These are phyloP conservation scores for Brenthis daphne DNA, from an alignment of 2,888 invertebrate species.

Conservation along the genomic window DNA sequence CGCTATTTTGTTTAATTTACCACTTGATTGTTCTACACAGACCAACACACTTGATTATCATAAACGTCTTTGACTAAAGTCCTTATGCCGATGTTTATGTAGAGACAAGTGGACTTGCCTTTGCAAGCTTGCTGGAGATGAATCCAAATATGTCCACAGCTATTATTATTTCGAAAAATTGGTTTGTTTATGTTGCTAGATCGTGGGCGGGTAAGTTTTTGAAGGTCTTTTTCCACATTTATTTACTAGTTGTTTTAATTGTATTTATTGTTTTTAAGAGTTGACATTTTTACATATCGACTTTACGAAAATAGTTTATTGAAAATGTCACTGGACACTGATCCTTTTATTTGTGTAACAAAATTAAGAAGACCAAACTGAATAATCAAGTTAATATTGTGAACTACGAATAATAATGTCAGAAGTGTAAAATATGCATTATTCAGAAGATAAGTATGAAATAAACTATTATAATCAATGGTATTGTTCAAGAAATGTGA, in stretches of 20 bases:
- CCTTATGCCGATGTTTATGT: neutral
- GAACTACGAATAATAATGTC: neutral
- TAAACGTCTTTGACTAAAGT: too few species aligned
- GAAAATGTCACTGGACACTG: slow-evolving; percentile 8
- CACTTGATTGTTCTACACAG: slow-evolving; percentile 19
- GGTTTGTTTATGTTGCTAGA: slow-evolving; percentile 19
- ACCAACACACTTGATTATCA: neutral
- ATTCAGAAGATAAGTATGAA: neutral
- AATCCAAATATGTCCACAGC: slow-evolving; percentile 32
- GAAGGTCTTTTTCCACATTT: slow-evolving; percentile 25
- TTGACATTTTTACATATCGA: slow-evolving; percentile 9
- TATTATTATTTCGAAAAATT: slow-evolving; percentile 30
- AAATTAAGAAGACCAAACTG: neutral
- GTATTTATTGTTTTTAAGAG: slow-evolving; percentile 17
- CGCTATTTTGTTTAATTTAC: slow-evolving; percentile 29
- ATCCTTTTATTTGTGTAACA: slow-evolving; percentile 2
- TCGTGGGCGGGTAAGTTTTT: slow-evolving; percentile 33
- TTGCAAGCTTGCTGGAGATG: slow-evolving; percentile 27
- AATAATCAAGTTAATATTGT: neutral
- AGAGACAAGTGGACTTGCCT: slow-evolving; percentile 32
- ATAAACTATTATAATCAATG: neutral
- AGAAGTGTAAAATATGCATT: neutral
- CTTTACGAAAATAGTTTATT: slow-evolving; percentile 15
- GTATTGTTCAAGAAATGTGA: slow-evolving; percentile 5
- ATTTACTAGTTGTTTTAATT: slow-evolving; percentile 27